These are phyloP conservation scores for Limnephilus lunatus DNA, from an alignment of 2,888 invertebrate species.

Conservation along the genomic window DNA sequence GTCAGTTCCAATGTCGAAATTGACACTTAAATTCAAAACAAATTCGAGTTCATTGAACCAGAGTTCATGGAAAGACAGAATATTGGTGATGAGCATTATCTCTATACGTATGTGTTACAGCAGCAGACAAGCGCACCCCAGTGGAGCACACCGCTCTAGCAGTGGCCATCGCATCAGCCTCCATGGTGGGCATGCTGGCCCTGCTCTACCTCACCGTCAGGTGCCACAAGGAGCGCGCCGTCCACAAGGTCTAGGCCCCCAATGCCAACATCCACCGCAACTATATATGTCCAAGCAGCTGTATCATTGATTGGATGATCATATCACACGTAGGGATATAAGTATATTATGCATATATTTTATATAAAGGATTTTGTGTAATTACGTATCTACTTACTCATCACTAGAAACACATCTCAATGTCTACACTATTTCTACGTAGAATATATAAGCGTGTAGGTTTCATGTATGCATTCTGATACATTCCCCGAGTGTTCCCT, in stretches of 20 bases:
- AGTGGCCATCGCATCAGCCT: conserved; percentile 60
- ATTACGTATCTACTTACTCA: conserved; percentile 33
- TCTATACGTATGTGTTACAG: conserved; percentile 25
- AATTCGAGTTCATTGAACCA: too few relatives aligned
- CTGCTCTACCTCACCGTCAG: conserved; percentile 59
- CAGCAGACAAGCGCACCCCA: conserved; percentile 52
- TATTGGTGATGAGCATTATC: not conserved
- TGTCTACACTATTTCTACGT: conserved; percentile 41
- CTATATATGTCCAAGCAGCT: conserved; percentile 1
- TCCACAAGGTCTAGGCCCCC: conserved; percentile 62
- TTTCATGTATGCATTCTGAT: conserved; percentile 19
- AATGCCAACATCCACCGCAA: not conserved
- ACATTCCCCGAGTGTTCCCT: conserved; percentile 6
- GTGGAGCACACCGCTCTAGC: conserved; percentile 61
- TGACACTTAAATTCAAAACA: too few relatives aligned
- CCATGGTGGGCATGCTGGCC: conserved; percentile 58
- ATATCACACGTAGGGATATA: conserved; percentile 48
- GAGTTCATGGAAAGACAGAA: not conserved
- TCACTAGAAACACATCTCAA: conserved; percentile 38
- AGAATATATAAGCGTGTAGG: conserved; percentile 37
- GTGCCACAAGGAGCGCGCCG: conserved; percentile 60
- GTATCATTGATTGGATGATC: conserved; percentile 14
- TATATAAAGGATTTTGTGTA: conserved; percentile 49
- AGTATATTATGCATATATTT: conserved; percentile 48
- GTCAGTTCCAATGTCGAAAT: too few relatives aligned